A percentile compares a stretch with the other conserved stretches of the same genome.
phyloP scores from a whole-genome alignment of 2,797 vertebrate species.

The Tympanoctomys barrerae region DNA sequence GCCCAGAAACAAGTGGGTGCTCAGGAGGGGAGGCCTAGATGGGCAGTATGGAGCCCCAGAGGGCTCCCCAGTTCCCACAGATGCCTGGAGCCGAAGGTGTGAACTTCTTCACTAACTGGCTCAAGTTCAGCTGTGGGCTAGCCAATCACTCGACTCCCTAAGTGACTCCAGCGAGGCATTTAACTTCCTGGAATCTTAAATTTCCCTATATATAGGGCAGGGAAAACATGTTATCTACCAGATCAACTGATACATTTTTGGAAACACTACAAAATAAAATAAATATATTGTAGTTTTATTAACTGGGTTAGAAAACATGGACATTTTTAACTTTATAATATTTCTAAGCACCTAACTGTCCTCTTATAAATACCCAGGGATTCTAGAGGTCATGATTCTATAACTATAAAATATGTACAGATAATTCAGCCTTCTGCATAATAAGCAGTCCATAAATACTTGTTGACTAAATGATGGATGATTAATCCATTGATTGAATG shows the following conservation, averaged over 20 bases:
- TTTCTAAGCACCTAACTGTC: neutral
- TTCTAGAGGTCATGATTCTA: slow-evolving; percentile 23
- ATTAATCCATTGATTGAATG: slow-evolving; percentile 58
- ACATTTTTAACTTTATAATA: slow-evolving; percentile 16
- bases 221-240: neutral
- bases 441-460: slow-evolving; percentile 53
- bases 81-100: neutral
- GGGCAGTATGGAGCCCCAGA: neutral
- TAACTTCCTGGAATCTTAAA: neutral
- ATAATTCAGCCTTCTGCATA: slow-evolving; percentile 47
- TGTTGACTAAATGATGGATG: slow-evolving; percentile 35
- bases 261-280: neutral
- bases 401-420: neutral
- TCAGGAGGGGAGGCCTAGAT: neutral
- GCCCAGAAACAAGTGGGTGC: neutral
- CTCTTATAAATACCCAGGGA: neutral
- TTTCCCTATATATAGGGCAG: neutral
- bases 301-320: slow-evolving; percentile 7
- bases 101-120: neutral
- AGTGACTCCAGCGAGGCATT: neutral
- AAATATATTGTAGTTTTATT: neutral
- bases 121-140: slow-evolving; percentile 6
- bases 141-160: neutral
- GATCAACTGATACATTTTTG: neutral
- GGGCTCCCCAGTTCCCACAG: neutral